These are phyloP conservation scores for Barnardius zonarius DNA, from an alignment of 2,113 vertebrate genomes.

Conservation along the genomic window DNA sequence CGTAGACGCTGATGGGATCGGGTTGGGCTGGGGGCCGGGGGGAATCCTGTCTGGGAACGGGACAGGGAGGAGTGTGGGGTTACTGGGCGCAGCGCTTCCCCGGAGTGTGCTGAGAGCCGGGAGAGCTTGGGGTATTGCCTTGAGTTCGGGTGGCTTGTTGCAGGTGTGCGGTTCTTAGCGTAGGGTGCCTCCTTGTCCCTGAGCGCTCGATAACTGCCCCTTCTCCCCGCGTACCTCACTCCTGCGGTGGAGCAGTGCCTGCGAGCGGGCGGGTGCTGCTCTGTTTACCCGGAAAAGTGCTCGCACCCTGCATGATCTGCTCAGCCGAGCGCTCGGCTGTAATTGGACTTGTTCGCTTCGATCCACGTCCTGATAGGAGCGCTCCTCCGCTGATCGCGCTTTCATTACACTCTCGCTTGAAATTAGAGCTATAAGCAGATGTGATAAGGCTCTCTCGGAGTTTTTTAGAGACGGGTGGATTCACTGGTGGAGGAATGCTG, in stretches of 20 bases:
- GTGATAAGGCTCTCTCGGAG: neutral
- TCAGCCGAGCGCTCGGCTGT: neutral
- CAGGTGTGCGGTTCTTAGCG: neutral
- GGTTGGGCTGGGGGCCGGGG: neutral
- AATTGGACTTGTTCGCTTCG: neutral
- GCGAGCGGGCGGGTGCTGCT: neutral
- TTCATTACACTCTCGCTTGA: neutral
- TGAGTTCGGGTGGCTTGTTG: neutral
- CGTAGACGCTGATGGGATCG: neutral
- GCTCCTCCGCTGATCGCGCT: neutral
- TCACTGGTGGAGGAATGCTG: neutral
- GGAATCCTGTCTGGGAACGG: neutral
- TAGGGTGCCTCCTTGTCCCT: neutral
- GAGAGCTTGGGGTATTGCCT: neutral
- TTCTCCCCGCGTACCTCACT: fast-evolving
- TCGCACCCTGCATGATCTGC: neutral
- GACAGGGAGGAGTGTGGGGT: neutral
- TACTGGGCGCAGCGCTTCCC: neutral
- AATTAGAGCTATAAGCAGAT: neutral
- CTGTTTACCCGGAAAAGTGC: neutral
- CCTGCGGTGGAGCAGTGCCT: neutral
- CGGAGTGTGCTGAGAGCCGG: neutral
- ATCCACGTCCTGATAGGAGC: neutral
- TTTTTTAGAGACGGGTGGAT: neutral
- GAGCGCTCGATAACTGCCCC: fast-evolving